Evolutionary conservation across 2,113 vertebrate species (phyloP).

Genomic region (Neotragus moschatus): DNA sequence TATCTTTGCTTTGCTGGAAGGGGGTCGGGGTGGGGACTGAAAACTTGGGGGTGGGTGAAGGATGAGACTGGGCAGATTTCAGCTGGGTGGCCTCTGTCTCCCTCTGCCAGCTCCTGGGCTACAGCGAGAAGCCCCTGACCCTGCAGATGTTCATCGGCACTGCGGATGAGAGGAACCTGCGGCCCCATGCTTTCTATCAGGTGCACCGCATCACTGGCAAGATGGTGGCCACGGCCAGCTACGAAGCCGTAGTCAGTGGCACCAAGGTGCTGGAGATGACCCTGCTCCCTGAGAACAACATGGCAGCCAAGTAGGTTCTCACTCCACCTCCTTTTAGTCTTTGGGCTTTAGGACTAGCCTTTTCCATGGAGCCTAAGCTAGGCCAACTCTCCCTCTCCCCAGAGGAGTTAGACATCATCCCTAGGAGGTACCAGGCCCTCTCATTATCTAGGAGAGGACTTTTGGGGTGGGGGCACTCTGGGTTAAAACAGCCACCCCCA

Average conservation of each 20-base stretch:
- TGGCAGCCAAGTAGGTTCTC: conserved; percentile 90
- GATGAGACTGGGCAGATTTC: neutral
- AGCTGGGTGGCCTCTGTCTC: neutral
- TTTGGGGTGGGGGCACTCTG: neutral
- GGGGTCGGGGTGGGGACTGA: neutral
- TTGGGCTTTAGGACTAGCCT: neutral
- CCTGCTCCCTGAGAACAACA: conserved; percentile 91
- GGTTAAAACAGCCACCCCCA: neutral
- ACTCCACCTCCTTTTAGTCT: neutral
- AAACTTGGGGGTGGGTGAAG: conserved; percentile 31
- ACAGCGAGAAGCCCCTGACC: conserved; percentile 90
- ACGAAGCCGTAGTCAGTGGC: conserved; percentile 90
- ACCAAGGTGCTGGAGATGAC: conserved; percentile 94
- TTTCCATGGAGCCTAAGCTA: neutral
- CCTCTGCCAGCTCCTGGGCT: conserved; percentile 85
- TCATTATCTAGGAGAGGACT: neutral
- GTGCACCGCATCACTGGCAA: conserved; percentile 93
- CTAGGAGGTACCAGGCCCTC: neutral
- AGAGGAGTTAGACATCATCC: neutral
- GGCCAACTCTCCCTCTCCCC: neutral
- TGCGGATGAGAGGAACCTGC: conserved; percentile 90
- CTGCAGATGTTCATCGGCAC: conserved; percentile 95
- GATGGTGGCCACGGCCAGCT: conserved; percentile 93
- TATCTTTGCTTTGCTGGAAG: conserved; percentile 32
- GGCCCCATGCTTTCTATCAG: conserved; percentile 94